Base-by-base conservation (phyloP, 2,113 vertebrate species). In the Elaphurus davidianus region DNA sequence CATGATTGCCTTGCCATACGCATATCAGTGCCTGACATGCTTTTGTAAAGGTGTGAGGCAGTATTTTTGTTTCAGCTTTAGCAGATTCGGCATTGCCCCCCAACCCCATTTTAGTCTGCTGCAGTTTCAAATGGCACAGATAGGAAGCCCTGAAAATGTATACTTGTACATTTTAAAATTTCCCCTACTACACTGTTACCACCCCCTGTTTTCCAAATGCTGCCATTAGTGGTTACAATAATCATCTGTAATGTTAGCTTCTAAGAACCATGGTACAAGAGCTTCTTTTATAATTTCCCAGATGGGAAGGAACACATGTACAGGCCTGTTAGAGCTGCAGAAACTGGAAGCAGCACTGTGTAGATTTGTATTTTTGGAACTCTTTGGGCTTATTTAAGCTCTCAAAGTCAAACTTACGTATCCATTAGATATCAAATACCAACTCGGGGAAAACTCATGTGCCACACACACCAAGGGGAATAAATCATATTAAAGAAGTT, bases 231-330 rank as follows among this genome's bases (percentile, higher is more conserved):
- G 90, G 92, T 78, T 94, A 59, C 89, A 98, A 36, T 97, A 98
- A 98, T 98, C 92, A 5, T 90, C 43, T 50, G 60, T 95, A 97
- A 81, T 98, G 74, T 55, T 98, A 85, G 64, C 25, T 15, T 97
- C 60, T 93, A 82, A 98, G 98, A 98, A 98, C 83, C 95, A 47
- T 93, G 95, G 97, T 96, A 96, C 96, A 97, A 97, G 98, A 95
- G 91, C 94, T 97, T 76, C 98, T 97, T 97, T 97, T 96, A 95
- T 94, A 60, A 97, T 96, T 97, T 96, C 97, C 96, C 96, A 97
- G 93, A 97, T 97, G 96, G 97, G 94, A 97, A 97, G 91, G 94
- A 97, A 91, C 97, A 97, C 96, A 97, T 96, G 95, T 71, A 64
- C 93, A 85, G 95, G 96, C 86, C 93, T 96, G 96, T 97, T 94